phyloP scores from a whole-genome alignment of 2,888 invertebrate genomes.

The Leptinotarsa juncta region DNA sequence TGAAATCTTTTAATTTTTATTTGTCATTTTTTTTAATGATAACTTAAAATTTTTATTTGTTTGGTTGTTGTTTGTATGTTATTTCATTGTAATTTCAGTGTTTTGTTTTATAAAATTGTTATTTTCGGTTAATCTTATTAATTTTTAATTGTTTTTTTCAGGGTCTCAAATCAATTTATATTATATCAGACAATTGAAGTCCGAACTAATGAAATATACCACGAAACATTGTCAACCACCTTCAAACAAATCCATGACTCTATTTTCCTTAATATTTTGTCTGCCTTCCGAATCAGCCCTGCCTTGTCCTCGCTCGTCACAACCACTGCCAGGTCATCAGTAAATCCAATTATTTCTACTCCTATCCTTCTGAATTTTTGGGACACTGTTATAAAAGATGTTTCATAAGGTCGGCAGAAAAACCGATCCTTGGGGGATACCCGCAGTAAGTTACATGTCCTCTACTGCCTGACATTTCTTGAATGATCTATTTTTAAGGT shows the following conservation, averaged over 20 bases:
- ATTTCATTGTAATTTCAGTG: too few relatives aligned
- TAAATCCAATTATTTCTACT: not conserved
- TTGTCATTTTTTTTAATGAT: too few relatives aligned
- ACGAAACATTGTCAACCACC: too few relatives aligned
- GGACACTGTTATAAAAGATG: not conserved
- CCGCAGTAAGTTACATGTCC: not conserved
- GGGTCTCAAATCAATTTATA: too few relatives aligned
- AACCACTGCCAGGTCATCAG: not conserved
- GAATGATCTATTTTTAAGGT: not conserved
- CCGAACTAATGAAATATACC: too few relatives aligned
- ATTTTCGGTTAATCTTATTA: too few relatives aligned
- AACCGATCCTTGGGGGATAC: not conserved
- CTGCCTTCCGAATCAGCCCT: not conserved
- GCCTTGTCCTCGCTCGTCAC: not conserved
- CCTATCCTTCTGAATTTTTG: not conserved
- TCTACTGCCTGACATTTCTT: not conserved
- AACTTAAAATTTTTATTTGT: too few relatives aligned
- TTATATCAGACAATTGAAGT: too few relatives aligned
- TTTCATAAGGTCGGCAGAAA: not conserved
- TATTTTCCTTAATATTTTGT: not conserved
- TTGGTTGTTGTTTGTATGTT: too few relatives aligned
- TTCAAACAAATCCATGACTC: not conserved
- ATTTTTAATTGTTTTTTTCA: too few relatives aligned
- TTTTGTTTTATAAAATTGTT: too few relatives aligned
- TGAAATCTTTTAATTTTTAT: too few relatives aligned